Evolutionary conservation across 1,140 invertebrate genomes (phyloP).

Genomic region (Dryas iulia): DNA sequence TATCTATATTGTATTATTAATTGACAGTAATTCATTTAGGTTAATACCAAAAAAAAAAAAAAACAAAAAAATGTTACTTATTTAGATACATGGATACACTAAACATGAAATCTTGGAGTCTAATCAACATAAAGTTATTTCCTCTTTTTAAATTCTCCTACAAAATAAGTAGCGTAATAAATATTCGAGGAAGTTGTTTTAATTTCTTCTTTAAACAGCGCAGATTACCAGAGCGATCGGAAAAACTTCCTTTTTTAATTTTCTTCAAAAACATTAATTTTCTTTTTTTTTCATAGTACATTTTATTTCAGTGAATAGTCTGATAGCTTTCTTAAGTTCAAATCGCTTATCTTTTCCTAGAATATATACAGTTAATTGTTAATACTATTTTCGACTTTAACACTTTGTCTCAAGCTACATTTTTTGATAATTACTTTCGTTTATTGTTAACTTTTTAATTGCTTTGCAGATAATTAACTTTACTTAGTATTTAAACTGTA

Average conservation of each 20-base stretch:
- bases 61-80: neutral
- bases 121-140: constrained; percentile 30
- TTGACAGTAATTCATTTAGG: too few species aligned
- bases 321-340: constrained; percentile 71
- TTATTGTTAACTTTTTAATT: constrained; percentile 73
- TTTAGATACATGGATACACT: neutral
- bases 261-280: constrained; percentile 75
- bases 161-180: constrained; percentile 76
- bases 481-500: constrained; percentile 52
- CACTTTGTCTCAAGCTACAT: constrained; percentile 42
- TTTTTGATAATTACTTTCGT: constrained; percentile 45
- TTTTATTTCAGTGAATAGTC: constrained; percentile 73
- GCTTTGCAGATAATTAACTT: constrained; percentile 61
- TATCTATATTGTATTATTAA: too few species aligned
- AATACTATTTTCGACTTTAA: constrained; percentile 56
- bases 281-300: constrained; percentile 73
- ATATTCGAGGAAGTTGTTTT: constrained; percentile 78
- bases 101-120: constrained; percentile 31
- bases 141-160: constrained; percentile 41
- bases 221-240: constrained; percentile 72
- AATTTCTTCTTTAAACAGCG: constrained; percentile 77
- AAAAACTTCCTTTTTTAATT: constrained; percentile 76
- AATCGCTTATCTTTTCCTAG: constrained; percentile 53
- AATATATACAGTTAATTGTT: constrained; percentile 50
- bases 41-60: too few species aligned